Conservation (phyloP, 2,888 invertebrate genomes). For the Phlogophora meticulosa region DNA sequence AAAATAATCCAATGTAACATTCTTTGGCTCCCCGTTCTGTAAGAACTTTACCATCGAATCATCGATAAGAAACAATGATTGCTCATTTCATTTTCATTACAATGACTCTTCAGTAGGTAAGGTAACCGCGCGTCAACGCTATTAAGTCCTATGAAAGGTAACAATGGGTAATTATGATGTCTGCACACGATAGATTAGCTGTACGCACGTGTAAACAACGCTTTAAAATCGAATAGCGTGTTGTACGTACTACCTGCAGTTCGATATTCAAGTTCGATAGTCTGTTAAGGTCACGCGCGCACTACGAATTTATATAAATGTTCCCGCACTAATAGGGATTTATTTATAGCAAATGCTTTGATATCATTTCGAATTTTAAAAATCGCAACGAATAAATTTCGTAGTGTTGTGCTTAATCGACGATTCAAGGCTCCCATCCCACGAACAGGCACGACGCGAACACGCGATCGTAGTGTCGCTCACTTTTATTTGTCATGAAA, state of each 20-base stretch:
- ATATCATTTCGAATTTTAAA: too few relatives aligned
- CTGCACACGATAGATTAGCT: constrained; percentile 11
- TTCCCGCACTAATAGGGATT: too few relatives aligned
- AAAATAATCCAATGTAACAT: constrained; percentile 36
- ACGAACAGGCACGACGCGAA: too few relatives aligned
- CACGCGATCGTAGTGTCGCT: too few relatives aligned
- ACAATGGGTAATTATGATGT: constrained; percentile 38
- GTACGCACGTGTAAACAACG: constrained; percentile 16
- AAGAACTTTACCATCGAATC: background rate
- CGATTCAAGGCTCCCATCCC: too few relatives aligned
- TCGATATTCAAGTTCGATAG: background rate
- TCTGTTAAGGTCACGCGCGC: too few relatives aligned
- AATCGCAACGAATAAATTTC: too few relatives aligned
- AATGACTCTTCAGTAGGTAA: background rate
- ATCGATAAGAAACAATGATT: constrained; percentile 32
- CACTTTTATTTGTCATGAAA: too few relatives aligned
- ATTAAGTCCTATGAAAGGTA: constrained; percentile 6
- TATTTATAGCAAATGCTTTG: too few relatives aligned
- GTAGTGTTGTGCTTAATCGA: too few relatives aligned
- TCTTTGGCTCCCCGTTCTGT: constrained; percentile 4
- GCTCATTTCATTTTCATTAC: constrained; percentile 4
- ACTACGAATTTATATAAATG: too few relatives aligned
- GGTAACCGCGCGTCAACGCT: constrained; percentile 7
- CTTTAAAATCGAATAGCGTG: constrained; percentile 1
- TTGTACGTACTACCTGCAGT: background rate